These are phyloP conservation scores for Endotricha flammealis DNA, from an alignment of 2,888 invertebrate genomes.

Conservation along the genomic window DNA sequence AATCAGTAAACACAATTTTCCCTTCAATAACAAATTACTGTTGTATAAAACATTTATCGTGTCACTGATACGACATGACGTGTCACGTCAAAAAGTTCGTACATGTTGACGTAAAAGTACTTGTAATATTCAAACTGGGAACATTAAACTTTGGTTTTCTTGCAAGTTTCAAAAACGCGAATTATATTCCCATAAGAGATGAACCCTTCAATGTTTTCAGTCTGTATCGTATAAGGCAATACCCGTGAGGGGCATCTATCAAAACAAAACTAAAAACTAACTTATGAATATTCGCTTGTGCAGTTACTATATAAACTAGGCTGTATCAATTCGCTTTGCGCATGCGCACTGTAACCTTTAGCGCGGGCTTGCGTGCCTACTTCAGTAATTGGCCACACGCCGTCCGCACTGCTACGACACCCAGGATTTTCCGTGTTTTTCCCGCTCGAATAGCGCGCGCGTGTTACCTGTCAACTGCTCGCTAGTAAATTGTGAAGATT, in stretches of 20 bases:
- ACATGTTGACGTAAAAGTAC: too few relatives aligned
- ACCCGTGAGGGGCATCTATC: slow-evolving; percentile 39
- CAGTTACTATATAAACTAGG: slow-evolving; percentile 45
- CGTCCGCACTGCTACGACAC: slow-evolving; percentile 34
- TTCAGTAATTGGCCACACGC: slow-evolving; percentile 68
- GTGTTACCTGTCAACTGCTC: slow-evolving; percentile 26
- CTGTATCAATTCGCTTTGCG: slow-evolving; percentile 57
- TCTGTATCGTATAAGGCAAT: background rate
- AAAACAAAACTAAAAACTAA: slow-evolving; percentile 67
- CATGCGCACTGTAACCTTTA: slow-evolving; percentile 53
- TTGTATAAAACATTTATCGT: too few relatives aligned
- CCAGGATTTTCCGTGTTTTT: slow-evolving; percentile 24
- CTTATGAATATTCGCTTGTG: slow-evolving; percentile 62
- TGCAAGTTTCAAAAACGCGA: too few relatives aligned
- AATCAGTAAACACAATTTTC: too few relatives aligned
- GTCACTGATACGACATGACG: too few relatives aligned
- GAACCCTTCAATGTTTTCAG: slow-evolving; percentile 2
- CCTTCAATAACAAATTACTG: too few relatives aligned
- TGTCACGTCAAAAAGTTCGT: too few relatives aligned
- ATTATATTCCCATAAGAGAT: slow-evolving; percentile 11
- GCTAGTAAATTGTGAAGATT: slow-evolving; percentile 26
- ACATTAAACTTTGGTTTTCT: too few relatives aligned
- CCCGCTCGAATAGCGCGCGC: slow-evolving; percentile 29
- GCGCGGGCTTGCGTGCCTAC: slow-evolving; percentile 50
- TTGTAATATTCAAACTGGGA: too few relatives aligned